Base-by-base conservation (phyloP, 1,140 invertebrate species). In the Cephus cinctus region DNA sequence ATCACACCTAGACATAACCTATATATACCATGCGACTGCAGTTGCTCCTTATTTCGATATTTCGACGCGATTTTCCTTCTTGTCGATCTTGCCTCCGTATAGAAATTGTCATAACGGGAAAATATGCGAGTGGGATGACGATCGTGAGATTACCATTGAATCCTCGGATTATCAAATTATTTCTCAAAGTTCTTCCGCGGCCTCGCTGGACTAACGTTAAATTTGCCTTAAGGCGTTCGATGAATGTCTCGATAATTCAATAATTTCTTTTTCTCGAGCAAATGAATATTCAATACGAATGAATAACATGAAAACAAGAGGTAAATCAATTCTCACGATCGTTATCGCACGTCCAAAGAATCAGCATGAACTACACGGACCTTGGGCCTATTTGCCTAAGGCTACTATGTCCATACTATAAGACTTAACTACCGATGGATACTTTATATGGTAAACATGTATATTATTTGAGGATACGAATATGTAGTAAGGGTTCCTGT, bases 381-480 rank as follows among this genome's bases (percentile, higher is more conserved):
- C 71, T 75, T 68, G 57, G 67, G 68, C 69, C 67, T 73, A 72
- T 48, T 63, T 61, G 63, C 67, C 68, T 67, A 69, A 51, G 65
- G 68, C 39, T 67, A 73, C 69, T 57, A 71, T 75, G 74, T 76
- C 73, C 73, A 74, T 75, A 69, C 47, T 73, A 75, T 73, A 76
- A 76, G 72, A 76, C 73, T 76, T 75, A 73, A 75, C 61, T 69
- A 71, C 63, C 57, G 61, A 73, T 71, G 68, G 61, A 73, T 69
- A 72, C 63, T 73, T 68, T 57, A 64, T 67, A 71, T 56, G 58
- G 54, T 71, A 66, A 58, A 59, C 50, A 56, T 74, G 63, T 73
- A 72, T 62, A 72, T 73, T 75, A 75, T 68, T 75, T 69, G 63
- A 62, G 60, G 62, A 66, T 71, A 61, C 58, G 58, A 38, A 61